Conservation (phyloP, 2,797 vertebrate genomes). For the Darevskia mixta region DNA sequence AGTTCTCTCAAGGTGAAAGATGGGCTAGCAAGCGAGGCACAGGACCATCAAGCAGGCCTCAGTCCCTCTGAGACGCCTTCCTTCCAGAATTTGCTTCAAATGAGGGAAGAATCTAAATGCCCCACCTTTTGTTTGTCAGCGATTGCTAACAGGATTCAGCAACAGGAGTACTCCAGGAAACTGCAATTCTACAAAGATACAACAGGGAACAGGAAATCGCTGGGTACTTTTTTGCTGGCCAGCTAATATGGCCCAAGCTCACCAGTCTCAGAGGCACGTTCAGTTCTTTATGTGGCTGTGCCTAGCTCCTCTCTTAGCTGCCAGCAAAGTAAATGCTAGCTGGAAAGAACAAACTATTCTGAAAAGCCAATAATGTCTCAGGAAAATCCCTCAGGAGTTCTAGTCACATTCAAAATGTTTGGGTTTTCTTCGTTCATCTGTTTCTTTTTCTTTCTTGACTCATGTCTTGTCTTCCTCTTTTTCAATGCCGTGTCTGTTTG, state of each 20-base stretch:
- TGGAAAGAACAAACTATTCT: not conserved
- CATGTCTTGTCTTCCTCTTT: not conserved
- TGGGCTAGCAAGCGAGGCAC: too few species aligned
- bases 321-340: constrained; percentile 1
- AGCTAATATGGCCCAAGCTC: not conserved
- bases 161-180: not conserved
- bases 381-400: not conserved
- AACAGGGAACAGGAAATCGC: not conserved
- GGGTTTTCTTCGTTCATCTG: too few species aligned
- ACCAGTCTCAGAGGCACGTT: not conserved
- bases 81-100: not conserved
- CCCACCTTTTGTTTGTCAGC: too few species aligned
- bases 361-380: not conserved
- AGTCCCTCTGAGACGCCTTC: not conserved
- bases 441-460: not conserved
- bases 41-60: not conserved
- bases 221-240: not conserved
- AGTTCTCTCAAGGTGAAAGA: too few species aligned
- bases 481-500: not conserved
- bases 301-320: not conserved
- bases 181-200: not conserved
- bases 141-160: not conserved
- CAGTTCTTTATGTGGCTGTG: not conserved
- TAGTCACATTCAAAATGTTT: not conserved
- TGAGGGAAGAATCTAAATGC: not conserved